Evolutionary conservation across 2,888 invertebrate genomes (phyloP), one percentile per base, ranked within the genome.

Genomic region (Eupeodes latifasciatus): DNA sequence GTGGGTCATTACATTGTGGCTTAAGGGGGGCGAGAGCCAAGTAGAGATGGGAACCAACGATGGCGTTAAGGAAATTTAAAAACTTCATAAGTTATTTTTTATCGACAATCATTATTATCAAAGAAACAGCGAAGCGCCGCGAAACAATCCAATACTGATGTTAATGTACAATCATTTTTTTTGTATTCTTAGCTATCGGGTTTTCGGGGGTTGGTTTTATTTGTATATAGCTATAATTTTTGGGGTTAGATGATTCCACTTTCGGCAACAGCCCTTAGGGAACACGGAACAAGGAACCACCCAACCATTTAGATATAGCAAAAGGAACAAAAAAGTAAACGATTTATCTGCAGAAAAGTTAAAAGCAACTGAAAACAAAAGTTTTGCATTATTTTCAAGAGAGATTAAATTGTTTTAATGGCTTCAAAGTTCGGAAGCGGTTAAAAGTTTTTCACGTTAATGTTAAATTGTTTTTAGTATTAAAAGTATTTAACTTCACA

Each of bases 391-490:
- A 90, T 91, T 92, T 92, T 92, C 91, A 91, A 93, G 92, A 93
- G 92, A 92, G 92, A 92, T 93, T 93, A 93, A 93, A 93, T 93
- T 92, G 92, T 93, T 92, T 93, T 93, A 93, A 93, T 93, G 92
- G 93, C 91, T 92, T 61, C 14, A 55, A 84, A 88, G 88, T 88
- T 88, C 57, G 77, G 51, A 36, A 72, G 81, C 53, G 80, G 79
- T 85, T 78, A 72, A 74, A 88, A 88, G 47, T 81, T 88, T 81
- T 77, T 34, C 77, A 80, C 27, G 69, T 57, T 80, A 81, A 77
- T 85, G 77, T 62, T 88, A 81, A 88, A 88, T 88, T 85, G 88
- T 88, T 88, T 88, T 88, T 75, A 59, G 75, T 61, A 88, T 81
- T 85, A 85, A 81, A 81, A 81, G 67, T 85, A 78, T 85, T 85